A percentile compares a stretch with the other conserved stretches of the same genome.
These are phyloP conservation scores for Spialia ferax DNA, from an alignment of 2,888 invertebrate species.

Conservation along the genomic window DNA sequence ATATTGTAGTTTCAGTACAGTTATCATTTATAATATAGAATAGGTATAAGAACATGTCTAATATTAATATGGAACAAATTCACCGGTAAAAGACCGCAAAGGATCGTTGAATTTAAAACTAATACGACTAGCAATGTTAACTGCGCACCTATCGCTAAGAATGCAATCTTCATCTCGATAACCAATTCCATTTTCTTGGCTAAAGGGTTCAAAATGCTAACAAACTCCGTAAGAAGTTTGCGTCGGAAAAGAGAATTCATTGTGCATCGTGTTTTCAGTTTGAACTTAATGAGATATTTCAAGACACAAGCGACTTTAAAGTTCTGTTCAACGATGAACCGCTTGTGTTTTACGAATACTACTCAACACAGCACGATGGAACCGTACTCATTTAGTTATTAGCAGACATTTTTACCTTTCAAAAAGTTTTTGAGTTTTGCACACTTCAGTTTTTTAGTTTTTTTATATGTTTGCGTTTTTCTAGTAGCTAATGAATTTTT, in stretches of 20 bases:
- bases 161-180: slow-evolving; percentile 35
- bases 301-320: slow-evolving; percentile 21
- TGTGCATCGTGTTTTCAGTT: slow-evolving; percentile 26
- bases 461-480: too few relatives aligned
- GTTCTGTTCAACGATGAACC: neutral
- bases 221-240: slow-evolving; percentile 10
- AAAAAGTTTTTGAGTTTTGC: too few relatives aligned
- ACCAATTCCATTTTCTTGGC: slow-evolving; percentile 28
- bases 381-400: too few relatives aligned
- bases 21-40: neutral
- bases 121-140: slow-evolving; percentile 10
- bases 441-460: too few relatives aligned
- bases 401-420: too few relatives aligned
- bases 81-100: neutral
- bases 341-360: neutral
- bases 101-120: slow-evolving; percentile 20
- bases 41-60: neutral
- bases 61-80: neutral
- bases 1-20: too few relatives aligned
- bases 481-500: too few relatives aligned
- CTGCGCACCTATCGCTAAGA: slow-evolving; percentile 11
- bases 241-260: slow-evolving; percentile 18
- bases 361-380: too few relatives aligned
- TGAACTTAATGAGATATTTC: slow-evolving; percentile 25
- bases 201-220: slow-evolving; percentile 24